phyloP scores from a whole-genome alignment of 1,140 invertebrate genomes.

The Aradophagus sp. region DNA sequence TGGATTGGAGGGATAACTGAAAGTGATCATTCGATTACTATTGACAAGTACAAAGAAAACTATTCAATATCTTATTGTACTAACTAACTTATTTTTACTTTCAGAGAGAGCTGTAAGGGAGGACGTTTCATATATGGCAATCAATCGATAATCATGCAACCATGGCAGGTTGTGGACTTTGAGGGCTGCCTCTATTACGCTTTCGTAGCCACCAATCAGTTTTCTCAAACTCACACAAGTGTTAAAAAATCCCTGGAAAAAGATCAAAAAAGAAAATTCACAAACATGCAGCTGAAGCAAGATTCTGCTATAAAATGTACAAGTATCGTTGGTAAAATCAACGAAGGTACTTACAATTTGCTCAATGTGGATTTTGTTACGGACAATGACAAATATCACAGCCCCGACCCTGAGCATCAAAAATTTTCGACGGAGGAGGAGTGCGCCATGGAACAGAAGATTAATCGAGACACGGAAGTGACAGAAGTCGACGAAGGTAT shows the following conservation, averaged over 20 bases:
- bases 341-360: neutral
- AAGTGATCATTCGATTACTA: conserved; percentile 24
- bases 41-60: no score
- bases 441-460: neutral
- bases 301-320: no score
- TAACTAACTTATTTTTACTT: conserved; percentile 25
- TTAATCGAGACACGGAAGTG: conserved; percentile 6
- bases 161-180: conserved; percentile 66
- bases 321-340: neutral
- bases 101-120: conserved; percentile 36
- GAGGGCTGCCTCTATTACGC: conserved; percentile 65
- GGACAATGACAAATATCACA: neutral
- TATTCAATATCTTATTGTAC: conserved; percentile 11
- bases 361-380: neutral
- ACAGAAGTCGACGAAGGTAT: conserved; percentile 15
- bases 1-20: conserved; percentile 29
- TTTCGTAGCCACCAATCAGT: conserved; percentile 56
- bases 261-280: neutral
- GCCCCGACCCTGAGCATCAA: no score
- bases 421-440: neutral
- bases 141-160: conserved; percentile 63
- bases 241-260: neutral
- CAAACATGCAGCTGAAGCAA: no score
- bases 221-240: neutral
- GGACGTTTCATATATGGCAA: conserved; percentile 63